Evolutionary conservation across 30 jellyfish, hydroid and myxozoan genomes (phyloP), one percentile per base, ranked within the genome.

Genomic region (Hydractinia symbiolongicarpus): DNA sequence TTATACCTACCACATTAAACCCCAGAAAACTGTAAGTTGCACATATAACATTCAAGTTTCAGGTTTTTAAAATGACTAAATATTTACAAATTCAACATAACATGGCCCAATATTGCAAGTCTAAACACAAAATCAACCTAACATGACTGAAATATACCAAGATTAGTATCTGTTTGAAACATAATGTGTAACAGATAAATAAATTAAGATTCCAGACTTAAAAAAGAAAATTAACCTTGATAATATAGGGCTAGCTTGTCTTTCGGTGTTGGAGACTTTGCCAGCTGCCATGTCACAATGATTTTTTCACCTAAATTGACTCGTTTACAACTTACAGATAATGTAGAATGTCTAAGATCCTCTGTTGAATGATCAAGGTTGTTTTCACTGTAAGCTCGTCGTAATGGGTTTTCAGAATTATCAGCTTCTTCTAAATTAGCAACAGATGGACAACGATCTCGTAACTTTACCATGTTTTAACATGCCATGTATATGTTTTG

Each of bases 321-420:
- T 14, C 96, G 92, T 60, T 86, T 86, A 58, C 84, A 86, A 94
- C 92, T 91, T 44, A 91, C 85, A 44, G 71, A 72, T 62, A 91
- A 72, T 56, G 79, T 66, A 44, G 90, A 70, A 54, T 53, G 89
- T 66, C 66, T 61, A 69, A 58, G 84, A 19, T 55, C 11, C 60
- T 82, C 81, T 15, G 90, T 50, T 9, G 81, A 11, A 44, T 88
- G 61, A 66, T 87, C 84, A 54, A 91, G 78, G 50, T 73, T 82
- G 55, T 91, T 88, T 56, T 87, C 98, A 84, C 98, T 91, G 83
- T 70, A 87, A 15, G 96, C 96, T 40, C 96, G 89, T 50, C 98
- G 95, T 14, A 91, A 30, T 14, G 86, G 86, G 51, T 78, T 78
- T 51, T 10, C 55, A 9, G 44, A 51, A 11, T 16, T 11, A 7